These are phyloP conservation scores for Cetonia aurata DNA, from an alignment of 2,888 invertebrate species.

Conservation along the genomic window DNA sequence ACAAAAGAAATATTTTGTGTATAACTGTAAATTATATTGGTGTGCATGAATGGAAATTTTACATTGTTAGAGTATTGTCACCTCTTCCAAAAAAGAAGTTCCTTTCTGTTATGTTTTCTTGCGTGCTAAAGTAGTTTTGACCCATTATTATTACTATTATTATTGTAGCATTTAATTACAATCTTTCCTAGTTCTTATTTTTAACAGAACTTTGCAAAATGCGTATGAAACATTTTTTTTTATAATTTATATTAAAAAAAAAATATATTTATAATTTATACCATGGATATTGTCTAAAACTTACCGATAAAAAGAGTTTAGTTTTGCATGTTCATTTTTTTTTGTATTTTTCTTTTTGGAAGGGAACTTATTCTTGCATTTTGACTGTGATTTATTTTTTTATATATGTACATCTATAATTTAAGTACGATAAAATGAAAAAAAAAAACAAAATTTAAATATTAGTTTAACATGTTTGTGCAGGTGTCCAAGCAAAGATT, in stretches of 20 bases:
- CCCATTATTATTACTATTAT: too few species aligned
- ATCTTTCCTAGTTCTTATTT: too few species aligned
- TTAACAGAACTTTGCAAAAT: too few species aligned
- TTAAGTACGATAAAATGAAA: slow-evolving; percentile 31
- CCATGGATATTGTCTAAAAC: too few species aligned
- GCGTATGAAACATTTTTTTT: too few species aligned
- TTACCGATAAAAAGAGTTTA: neutral
- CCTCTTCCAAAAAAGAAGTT: slow-evolving; percentile 43
- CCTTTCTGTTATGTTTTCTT: too few species aligned
- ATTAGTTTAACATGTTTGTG: neutral
- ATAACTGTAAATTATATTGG: slow-evolving; percentile 52
- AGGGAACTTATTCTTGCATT: slow-evolving; percentile 45
- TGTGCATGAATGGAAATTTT: slow-evolving; percentile 43
- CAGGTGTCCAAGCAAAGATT: too few species aligned
- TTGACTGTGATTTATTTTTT: slow-evolving; percentile 47
- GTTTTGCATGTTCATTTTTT: slow-evolving; percentile 22
- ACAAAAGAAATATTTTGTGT: slow-evolving; percentile 60
- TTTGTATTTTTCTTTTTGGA: slow-evolving; percentile 41
- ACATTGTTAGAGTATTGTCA: slow-evolving; percentile 40
- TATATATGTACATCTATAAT: slow-evolving; percentile 43
- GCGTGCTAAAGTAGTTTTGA: too few species aligned
- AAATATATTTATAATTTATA: too few species aligned
- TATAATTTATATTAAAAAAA: too few species aligned
- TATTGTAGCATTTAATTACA: too few species aligned
- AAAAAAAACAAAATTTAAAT: slow-evolving; percentile 20